Evolutionary conservation across 2,113 vertebrate species (phyloP).

Genomic region (Protobothrops mucrosquamatus): DNA sequence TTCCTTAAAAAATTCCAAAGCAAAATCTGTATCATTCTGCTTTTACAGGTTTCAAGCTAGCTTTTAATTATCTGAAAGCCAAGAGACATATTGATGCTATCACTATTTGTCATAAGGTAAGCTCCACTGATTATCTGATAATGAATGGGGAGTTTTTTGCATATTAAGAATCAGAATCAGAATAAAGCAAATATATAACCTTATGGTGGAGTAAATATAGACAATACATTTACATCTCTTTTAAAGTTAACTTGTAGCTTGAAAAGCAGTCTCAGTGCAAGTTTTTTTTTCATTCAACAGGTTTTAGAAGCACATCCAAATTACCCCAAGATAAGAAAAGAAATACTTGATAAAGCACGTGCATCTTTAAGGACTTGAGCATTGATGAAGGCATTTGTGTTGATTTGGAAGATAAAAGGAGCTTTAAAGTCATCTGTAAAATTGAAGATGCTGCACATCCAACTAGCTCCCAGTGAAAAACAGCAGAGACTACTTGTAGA

Average conservation of each 20-base stretch:
- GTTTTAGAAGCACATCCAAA: constrained; percentile 87
- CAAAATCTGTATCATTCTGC: neutral
- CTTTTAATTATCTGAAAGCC: constrained; percentile 97
- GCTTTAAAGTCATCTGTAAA: neutral
- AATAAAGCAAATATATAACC: neutral
- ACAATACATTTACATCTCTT: neutral
- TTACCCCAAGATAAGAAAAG: constrained; percentile 95
- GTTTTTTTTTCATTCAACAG: constrained; percentile 67
- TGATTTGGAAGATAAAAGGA: neutral
- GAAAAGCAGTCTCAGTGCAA: neutral
- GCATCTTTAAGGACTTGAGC: constrained; percentile 79
- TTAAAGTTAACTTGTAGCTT: neutral
- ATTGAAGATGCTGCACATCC: neutral
- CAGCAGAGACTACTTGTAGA: neutral
- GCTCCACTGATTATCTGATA: neutral
- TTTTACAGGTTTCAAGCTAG: constrained; percentile 91
- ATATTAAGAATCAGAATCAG: neutral
- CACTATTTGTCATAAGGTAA: constrained; percentile 93
- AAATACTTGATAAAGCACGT: constrained; percentile 97
- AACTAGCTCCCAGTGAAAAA: neutral
- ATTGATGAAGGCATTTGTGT: neutral
- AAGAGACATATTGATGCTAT: constrained; percentile 94
- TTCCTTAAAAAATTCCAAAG: neutral
- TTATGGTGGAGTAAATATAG: neutral
- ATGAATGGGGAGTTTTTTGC: constrained; percentile 2